These are phyloP conservation scores for Hesperia comma DNA, from an alignment of 2,888 invertebrate genomes.

Conservation along the genomic window DNA sequence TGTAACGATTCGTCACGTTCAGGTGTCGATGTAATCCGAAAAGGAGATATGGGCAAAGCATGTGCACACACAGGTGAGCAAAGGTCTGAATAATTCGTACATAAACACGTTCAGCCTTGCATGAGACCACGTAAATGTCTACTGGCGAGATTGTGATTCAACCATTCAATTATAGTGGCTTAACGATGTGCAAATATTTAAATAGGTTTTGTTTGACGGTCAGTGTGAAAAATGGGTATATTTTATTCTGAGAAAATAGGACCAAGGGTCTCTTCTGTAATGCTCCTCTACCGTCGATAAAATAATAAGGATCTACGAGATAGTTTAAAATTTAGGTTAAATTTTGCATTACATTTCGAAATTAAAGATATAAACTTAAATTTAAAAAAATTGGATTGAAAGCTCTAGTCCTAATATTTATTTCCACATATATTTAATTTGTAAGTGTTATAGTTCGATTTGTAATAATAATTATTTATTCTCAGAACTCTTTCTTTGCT, in stretches of 20 bases:
- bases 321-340: too few relatives aligned
- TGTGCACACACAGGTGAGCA: conserved; percentile 6
- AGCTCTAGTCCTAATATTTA: too few relatives aligned
- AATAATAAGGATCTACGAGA: too few relatives aligned
- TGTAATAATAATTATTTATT: too few relatives aligned
- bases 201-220: conserved; percentile 1
- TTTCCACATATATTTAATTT: too few relatives aligned
- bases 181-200: conserved; percentile 10
- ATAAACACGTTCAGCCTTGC: conserved; percentile 2
- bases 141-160: conserved; percentile 5
- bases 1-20: conserved; percentile 1
- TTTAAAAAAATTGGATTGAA: too few relatives aligned
- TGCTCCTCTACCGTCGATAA: too few relatives aligned
- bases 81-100: conserved; percentile 8
- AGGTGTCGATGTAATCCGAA: conserved; percentile 5
- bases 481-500: too few relatives aligned
- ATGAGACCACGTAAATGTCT: conserved; percentile 1
- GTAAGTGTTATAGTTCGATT: too few relatives aligned
- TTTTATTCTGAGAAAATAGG: not conserved
- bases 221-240: not conserved
- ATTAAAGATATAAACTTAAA: too few relatives aligned
- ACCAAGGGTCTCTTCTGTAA: too few relatives aligned
- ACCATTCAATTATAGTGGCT: conserved; percentile 12
- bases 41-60: not conserved
- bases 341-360: too few relatives aligned